Conservation (phyloP, 1,140 invertebrate species). For the Hyles euphorbiae region DNA sequence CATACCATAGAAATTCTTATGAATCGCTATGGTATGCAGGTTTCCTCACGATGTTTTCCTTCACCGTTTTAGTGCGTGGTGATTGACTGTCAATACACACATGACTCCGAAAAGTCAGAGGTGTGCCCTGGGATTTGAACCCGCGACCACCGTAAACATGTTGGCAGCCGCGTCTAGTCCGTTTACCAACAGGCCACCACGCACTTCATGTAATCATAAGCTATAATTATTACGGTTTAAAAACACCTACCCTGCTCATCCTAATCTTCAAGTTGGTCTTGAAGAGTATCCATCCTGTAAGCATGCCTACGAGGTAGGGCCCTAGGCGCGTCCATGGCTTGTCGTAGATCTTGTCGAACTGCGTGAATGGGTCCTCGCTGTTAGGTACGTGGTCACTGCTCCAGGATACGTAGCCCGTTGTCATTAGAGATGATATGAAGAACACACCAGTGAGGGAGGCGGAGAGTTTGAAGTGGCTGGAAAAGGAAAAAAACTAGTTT, state of each 20-base stretch:
- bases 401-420: constrained; percentile 87
- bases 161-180: too few species aligned
- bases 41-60: too few species aligned
- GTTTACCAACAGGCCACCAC: too few species aligned
- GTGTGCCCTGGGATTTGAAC: too few species aligned
- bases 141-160: too few species aligned
- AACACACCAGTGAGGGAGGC: constrained; percentile 79
- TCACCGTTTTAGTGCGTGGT: too few species aligned
- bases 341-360: constrained; percentile 92
- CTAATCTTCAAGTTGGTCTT: constrained; percentile 87
- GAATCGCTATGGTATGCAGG: too few species aligned
- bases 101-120: too few species aligned
- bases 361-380: constrained; percentile 86
- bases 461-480: constrained; percentile 85
- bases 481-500: constrained; percentile 11
- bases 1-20: too few species aligned
- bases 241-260: constrained; percentile 79
- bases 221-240: too few species aligned
- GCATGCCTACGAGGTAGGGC: constrained; percentile 89
- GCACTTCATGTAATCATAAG: too few species aligned
- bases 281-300: constrained; percentile 87
- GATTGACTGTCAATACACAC: too few species aligned
- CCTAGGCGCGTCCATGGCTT: constrained; percentile 91
- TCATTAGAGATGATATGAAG: constrained; percentile 84
- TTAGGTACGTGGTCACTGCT: constrained; percentile 87